Base-by-base conservation (phyloP, 2,888 invertebrate species). In the Meandrusa payeni region DNA sequence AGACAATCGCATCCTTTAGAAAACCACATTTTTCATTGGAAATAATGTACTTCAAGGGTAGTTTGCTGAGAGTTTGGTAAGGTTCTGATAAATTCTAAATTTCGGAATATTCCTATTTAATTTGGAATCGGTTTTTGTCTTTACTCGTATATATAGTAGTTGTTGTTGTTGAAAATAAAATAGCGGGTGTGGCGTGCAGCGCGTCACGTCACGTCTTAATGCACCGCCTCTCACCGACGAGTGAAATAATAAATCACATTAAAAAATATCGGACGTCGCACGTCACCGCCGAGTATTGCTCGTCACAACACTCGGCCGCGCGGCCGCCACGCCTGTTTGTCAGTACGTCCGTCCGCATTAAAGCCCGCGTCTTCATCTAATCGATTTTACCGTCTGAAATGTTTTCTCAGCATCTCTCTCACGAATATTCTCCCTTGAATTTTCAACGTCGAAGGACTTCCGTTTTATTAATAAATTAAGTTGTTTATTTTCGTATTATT, bases 281-380 rank as follows among this genome's bases (percentile, higher is more conserved):
- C 36, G 28, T 42, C 36, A 15, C 12, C 23, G 10, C 33, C 29
- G 44, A 29, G 32, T 41, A 37, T 31, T 38, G 13, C 41, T 48
- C 48, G 23, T 48, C 51, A 48, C 32, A 47, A 46, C 39, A 32
- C 39, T 26, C 26, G 28, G 41, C 42, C 46, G 27, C 33, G 41
- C 39, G 23, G 41, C 33, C 50, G 52, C 33, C 48, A 29, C 29
- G 54, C 52, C 51, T 61, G 58, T 69, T 71, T 73, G 76, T 76
- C 76, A 64, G 68, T 61, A 58, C 55, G 71, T 68, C 77, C 48
- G 61, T 58, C 64, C 48, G 59, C 61, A 51, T 59, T 61, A 61
- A 61, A 61, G 55, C 56, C 41, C 48, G 41, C 46, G 65, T 69
- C 69, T 69, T 69, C 68, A 65, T 75, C 66, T 76, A 76, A 74